phyloP scores from a whole-genome alignment of 2,888 invertebrate genomes.

The Cantharis flavilabris region DNA sequence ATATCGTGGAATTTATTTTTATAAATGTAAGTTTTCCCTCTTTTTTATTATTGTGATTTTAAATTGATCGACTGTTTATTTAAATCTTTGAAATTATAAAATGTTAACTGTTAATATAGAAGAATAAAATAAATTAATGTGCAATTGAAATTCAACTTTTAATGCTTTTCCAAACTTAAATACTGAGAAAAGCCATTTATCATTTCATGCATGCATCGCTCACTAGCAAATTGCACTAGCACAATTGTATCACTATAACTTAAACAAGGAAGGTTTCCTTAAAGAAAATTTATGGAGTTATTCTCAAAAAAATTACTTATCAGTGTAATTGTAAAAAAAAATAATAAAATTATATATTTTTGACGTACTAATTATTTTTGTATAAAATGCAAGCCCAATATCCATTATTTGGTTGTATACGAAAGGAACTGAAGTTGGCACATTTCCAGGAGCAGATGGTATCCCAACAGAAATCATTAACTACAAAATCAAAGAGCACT shows the following conservation, averaged over 20 bases:
- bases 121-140: conserved; percentile 1
- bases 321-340: not conserved
- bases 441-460: no score
- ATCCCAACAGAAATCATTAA: no score
- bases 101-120: not conserved
- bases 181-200: not conserved
- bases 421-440: no score
- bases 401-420: not conserved
- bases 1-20: not conserved
- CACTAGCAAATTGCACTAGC: not conserved
- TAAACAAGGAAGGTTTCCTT: not conserved
- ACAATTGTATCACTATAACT: not conserved
- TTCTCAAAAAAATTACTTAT: not conserved
- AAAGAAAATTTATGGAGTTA: not conserved
- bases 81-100: not conserved
- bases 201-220: not conserved
- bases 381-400: not conserved
- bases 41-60: not conserved
- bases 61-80: not conserved
- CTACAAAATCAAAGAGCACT: no score
- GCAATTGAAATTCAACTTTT: not conserved
- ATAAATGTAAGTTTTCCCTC: not conserved
- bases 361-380: not conserved
- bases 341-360: not conserved
- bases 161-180: not conserved